These are phyloP conservation scores for Tyrophagus putrescentiae DNA, from an alignment of 1,140 invertebrate species.

Conservation along the genomic window DNA sequence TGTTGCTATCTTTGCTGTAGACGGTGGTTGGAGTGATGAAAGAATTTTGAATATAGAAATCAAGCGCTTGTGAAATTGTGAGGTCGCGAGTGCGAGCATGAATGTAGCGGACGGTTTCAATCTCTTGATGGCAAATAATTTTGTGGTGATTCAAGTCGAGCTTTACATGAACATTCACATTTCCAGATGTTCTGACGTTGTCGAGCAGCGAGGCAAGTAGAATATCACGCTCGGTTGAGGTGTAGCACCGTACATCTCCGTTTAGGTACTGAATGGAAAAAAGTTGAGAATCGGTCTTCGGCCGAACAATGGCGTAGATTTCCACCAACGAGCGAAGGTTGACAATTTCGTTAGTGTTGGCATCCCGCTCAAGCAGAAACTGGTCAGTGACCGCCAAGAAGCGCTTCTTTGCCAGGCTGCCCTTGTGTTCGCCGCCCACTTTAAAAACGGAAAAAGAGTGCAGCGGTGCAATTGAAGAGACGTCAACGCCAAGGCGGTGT, in stretches of 20 bases:
- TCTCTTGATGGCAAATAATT: conserved; percentile 75
- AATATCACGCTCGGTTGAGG: conserved; percentile 75
- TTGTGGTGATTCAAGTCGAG: conserved; percentile 65
- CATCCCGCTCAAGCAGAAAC: conserved; percentile 88
- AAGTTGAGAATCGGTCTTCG: conserved; percentile 75
- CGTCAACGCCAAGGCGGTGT: conserved; percentile 77
- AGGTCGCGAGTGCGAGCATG: neutral
- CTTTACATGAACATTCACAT: conserved; percentile 89
- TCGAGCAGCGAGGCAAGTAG: conserved; percentile 85
- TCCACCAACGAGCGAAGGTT: conserved; percentile 69
- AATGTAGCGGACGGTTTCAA: conserved; percentile 48
- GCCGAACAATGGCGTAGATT: conserved; percentile 70
- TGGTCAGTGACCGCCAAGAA: conserved; percentile 88
- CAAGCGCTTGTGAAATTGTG: conserved; percentile 46
- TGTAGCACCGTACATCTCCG: conserved; percentile 70
- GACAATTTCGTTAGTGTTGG: conserved; percentile 78
- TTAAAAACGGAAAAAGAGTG: conserved; percentile 86
- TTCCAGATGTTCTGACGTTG: conserved; percentile 86
- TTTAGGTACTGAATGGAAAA: conserved; percentile 89
- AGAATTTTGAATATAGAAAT: conserved; percentile 47
- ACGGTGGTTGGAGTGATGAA: conserved; percentile 48
- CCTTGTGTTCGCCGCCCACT: conserved; percentile 50
- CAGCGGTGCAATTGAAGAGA: conserved; percentile 68
- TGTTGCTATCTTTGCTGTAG: conserved; percentile 52
- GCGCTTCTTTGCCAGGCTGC: conserved; percentile 45